Conservation (phyloP, 2,888 invertebrate species). For the Geophilus truncorum region DNA sequence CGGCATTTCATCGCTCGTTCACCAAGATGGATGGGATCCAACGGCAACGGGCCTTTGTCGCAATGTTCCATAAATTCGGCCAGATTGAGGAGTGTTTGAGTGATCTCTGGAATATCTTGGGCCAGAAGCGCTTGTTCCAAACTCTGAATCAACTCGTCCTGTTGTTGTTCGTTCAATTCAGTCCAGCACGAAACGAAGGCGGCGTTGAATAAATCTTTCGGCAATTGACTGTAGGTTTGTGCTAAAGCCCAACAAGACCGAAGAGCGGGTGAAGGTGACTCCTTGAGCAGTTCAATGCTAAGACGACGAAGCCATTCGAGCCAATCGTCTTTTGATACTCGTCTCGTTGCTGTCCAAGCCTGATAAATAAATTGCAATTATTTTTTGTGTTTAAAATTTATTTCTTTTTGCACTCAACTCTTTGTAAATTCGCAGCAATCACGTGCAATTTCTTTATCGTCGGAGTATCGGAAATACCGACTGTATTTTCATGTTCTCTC, state of each 20-base stretch:
- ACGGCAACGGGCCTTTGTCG: constrained; percentile 85
- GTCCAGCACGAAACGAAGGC: constrained; percentile 99
- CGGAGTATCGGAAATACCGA: constrained; percentile 62
- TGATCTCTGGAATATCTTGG: constrained; percentile 90
- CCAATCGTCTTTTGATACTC: constrained; percentile 98
- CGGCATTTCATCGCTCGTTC: constrained; percentile 92
- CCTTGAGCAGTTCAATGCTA: constrained; percentile 87
- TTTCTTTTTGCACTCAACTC: too few relatives aligned
- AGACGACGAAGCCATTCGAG: constrained; percentile 90
- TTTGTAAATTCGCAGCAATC: constrained; percentile 74
- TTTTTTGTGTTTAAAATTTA: too few relatives aligned
- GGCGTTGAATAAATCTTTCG: constrained; percentile 93
- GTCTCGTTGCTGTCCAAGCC: constrained; percentile 84
- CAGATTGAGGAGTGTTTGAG: constrained; percentile 91
- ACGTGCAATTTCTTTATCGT: constrained; percentile 74
- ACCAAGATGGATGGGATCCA: constrained; percentile 80
- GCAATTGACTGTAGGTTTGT: constrained; percentile 90
- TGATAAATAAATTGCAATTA: too few relatives aligned
- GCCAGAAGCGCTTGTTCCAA: constrained; percentile 85
- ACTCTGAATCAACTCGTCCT: constrained; percentile 77
- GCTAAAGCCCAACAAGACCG: constrained; percentile 87
- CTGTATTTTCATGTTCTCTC: constrained; percentile 58
- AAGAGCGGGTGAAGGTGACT: constrained; percentile 91
- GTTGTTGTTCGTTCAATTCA: constrained; percentile 73
- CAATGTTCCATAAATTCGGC: constrained; percentile 99